These are phyloP conservation scores for Tragopan temminckii DNA, from an alignment of 2,797 vertebrate genomes.

Conservation along the genomic window DNA sequence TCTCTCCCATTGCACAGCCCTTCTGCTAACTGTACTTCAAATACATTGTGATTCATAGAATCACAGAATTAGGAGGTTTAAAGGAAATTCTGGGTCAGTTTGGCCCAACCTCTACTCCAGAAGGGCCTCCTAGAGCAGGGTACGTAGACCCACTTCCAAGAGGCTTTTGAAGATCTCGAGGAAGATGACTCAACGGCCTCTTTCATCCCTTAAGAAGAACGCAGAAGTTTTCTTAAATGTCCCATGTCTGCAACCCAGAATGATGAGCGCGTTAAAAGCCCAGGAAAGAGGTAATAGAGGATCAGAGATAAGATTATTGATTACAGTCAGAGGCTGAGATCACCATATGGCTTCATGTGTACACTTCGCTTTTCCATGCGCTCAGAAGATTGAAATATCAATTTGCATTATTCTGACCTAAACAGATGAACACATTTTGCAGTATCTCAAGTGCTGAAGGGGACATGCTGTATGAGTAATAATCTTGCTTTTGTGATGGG, in stretches of 20 bases:
- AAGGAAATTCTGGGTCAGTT: neutral
- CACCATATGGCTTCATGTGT: neutral
- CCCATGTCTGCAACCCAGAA: neutral
- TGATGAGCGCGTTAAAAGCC: neutral
- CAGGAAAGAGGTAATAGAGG: neutral
- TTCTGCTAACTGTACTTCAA: neutral
- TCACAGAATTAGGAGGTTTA: too few species aligned
- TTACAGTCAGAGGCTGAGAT: neutral
- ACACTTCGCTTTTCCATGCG: accelerated
- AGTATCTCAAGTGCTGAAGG: neutral
- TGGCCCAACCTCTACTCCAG: neutral
- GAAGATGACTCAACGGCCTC: neutral
- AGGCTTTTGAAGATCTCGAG: neutral
- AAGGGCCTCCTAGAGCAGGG: neutral
- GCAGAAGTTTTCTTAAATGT: neutral
- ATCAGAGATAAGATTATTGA: neutral
- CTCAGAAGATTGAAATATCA: neutral
- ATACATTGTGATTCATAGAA: neutral
- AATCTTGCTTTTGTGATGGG: neutral
- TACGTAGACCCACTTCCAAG: neutral
- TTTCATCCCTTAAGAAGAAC: neutral
- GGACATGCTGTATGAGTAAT: neutral
- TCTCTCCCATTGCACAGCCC: neutral
- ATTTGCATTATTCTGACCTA: neutral
- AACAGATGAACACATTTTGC: accelerated